Percentiles rank a stretch among this genome's conserved stretches.
phyloP scores from a whole-genome alignment of 1,140 invertebrate species.

The Globodera rostochiensis region DNA sequence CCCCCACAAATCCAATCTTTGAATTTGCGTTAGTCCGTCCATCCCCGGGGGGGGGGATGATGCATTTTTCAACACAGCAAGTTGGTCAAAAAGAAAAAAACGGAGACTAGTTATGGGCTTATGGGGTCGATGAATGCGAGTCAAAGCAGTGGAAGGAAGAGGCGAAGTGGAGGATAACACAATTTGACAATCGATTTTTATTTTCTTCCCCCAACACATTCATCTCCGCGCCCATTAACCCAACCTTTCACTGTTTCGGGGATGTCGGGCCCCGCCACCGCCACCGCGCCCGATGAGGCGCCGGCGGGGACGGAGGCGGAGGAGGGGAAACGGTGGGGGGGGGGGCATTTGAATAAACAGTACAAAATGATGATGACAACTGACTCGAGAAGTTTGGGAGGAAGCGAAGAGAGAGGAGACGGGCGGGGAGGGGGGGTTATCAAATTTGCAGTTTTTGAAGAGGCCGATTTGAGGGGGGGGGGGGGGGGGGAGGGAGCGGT shows the following conservation, averaged over 20 bases:
- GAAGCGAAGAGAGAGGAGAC: no score
- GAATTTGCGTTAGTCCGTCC: not conserved
- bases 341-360: not conserved
- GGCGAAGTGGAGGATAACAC: not conserved
- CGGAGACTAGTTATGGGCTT: not conserved
- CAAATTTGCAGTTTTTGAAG: no score
- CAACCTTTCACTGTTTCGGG: constrained; percentile 2
- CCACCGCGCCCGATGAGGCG: not conserved
- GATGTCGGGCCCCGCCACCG: not conserved
- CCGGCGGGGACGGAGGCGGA: no score
- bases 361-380: not conserved
- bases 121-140: constrained; percentile 8
- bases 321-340: no score
- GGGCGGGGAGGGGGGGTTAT: no score
- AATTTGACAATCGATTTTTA: constrained; percentile 17
- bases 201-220: constrained; percentile 10
- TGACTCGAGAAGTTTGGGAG: not conserved
- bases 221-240: not conserved
- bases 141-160: not conserved
- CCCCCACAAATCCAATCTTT: not conserved
- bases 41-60: not conserved
- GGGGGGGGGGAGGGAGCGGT: no score
- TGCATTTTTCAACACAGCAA: not conserved
- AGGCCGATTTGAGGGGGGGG: no score
- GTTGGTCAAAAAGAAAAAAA: not conserved